These are phyloP conservation scores for Poecile atricapillus DNA, from an alignment of 2,113 vertebrate species.

Conservation along the genomic window DNA sequence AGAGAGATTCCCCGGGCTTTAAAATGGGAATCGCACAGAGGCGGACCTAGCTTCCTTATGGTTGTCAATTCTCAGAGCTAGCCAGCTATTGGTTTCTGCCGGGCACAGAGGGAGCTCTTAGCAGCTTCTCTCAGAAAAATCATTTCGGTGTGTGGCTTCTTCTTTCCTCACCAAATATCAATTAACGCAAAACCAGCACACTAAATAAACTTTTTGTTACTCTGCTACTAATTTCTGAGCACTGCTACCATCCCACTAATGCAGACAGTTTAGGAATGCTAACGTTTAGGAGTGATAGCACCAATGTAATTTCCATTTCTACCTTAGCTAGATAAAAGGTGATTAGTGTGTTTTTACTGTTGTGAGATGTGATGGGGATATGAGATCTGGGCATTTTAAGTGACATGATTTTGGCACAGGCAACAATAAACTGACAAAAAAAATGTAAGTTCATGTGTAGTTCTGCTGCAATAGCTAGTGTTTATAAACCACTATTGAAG, in stretches of 20 bases:
- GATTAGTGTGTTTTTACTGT: background rate
- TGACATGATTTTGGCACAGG: background rate
- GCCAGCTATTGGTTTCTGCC: no score
- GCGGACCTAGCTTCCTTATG: no score
- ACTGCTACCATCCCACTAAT: background rate
- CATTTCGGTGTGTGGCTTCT: no score
- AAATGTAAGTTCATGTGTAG: background rate
- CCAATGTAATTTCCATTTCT: background rate
- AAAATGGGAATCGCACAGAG: no score
- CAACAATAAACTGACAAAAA: background rate
- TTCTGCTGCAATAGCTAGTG: background rate
- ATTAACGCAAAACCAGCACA: no score
- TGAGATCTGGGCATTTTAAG: background rate
- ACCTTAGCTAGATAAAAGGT: background rate
- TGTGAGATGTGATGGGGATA: background rate
- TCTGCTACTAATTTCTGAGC: background rate
- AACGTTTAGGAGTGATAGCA: background rate
- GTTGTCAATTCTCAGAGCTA: no score
- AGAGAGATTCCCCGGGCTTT: no score
- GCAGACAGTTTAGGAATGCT: background rate
- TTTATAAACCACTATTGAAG: background rate
- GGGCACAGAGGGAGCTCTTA: no score
- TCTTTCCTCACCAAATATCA: no score
- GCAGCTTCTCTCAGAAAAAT: no score
- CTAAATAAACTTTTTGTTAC: background rate